Conservation (phyloP, 2,113 vertebrate species). For the Trichechus manatus region DNA sequence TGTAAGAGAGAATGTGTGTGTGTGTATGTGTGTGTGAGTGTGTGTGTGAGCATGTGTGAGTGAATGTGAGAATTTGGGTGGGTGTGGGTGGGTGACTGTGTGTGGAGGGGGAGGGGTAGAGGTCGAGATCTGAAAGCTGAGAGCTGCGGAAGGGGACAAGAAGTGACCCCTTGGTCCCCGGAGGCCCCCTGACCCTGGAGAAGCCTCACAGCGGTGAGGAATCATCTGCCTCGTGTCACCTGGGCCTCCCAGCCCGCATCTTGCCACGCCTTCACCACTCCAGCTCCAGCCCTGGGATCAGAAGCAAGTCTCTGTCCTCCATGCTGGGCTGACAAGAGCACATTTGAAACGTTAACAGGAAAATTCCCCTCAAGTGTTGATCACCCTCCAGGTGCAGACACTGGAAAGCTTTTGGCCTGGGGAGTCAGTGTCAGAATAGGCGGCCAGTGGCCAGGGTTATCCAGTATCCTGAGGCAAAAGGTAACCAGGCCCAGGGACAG, state of each 20-base stretch:
- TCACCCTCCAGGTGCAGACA: not conserved
- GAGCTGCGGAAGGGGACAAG: not conserved
- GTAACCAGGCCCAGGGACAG: not conserved
- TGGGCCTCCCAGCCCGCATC: not conserved
- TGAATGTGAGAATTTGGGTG: too few species aligned
- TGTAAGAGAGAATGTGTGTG: too few species aligned
- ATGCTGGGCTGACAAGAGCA: not conserved
- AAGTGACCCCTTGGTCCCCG: not conserved
- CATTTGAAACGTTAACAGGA: not conserved
- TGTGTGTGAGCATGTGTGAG: too few species aligned
- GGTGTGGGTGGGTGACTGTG: not conserved
- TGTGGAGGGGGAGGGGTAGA: not conserved
- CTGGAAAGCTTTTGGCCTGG: not conserved
- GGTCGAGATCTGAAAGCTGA: not conserved
- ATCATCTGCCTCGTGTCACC: not conserved
- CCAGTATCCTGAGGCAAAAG: not conserved
- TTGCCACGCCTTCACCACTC: not conserved
- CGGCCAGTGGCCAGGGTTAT: not conserved
- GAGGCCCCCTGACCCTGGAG: not conserved
- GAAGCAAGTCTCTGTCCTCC: not conserved
- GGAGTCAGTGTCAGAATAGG: not conserved
- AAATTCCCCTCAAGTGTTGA: not conserved
- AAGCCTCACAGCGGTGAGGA: not conserved
- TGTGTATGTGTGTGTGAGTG: too few species aligned
- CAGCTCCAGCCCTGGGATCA: not conserved